Evolutionary conservation across 2,888 invertebrate species (phyloP), one percentile per base, ranked within the genome.

Genomic region (Colletes collaris): DNA sequence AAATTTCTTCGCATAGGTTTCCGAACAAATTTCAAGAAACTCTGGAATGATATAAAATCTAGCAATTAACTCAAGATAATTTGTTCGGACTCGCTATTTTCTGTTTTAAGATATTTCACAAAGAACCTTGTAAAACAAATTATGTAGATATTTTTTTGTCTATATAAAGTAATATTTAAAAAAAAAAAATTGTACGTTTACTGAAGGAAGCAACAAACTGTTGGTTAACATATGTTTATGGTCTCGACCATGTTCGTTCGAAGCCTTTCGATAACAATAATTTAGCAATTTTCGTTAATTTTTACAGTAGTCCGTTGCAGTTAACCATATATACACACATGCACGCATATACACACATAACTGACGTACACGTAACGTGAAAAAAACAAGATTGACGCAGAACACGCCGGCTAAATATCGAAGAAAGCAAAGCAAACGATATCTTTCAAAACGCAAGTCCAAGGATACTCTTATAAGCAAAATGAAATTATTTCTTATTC

Each of bases 361-460:
- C 58, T 58, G 52, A 44, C 46, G 7, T 46, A 46, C 44, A 46
- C 37, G n/a, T 64, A 53, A 58, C 50, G 35, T 60, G 56, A 80
- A 65, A 67, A 64, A 80, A 16, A 52, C 27, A 66, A 65, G 70
- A 66, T 27, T 74, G 60, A 60, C 68, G 67, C 53, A 27, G 70
- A 80, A 63, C 67, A 60, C 66, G 81, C 81, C 81, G 76, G 76
- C 75, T 67, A 60, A 37, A 70, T 6, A 50, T 58, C 1, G 58
- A 66, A 63, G 16, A 55, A 77, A 67, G 44, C 59, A 27, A 19
- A 67, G 67, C 67, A 58, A 70, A 66, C 49, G 7, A 63, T 50
- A 35, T 55, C 44, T 49, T 67, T 52, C 16, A 6, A 40, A 7
- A 46, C 3, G 44, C 16, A 66, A 62, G 46, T n/a, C n/a, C 55